Conservation (phyloP, 2,888 invertebrate species). For the Pteria penguin region DNA sequence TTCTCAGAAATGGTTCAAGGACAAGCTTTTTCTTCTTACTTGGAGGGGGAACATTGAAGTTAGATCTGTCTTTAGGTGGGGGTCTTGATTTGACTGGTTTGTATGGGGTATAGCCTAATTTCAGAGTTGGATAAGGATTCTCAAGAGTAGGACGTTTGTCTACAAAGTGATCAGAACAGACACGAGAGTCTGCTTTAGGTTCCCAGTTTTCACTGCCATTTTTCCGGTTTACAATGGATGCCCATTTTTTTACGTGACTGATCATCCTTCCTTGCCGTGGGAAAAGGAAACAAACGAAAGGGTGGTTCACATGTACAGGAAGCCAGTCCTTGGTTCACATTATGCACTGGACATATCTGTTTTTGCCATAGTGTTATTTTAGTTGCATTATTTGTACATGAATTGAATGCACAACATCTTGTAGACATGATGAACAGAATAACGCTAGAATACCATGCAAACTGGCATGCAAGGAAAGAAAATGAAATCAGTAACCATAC, state of each 20-base stretch:
- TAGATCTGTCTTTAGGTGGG: constrained; percentile 4
- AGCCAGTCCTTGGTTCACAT: background rate
- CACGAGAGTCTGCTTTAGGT: constrained; percentile 9
- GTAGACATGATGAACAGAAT: background rate
- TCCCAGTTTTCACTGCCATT: constrained; percentile 2
- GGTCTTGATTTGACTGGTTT: constrained; percentile 4
- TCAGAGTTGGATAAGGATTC: constrained; percentile 17
- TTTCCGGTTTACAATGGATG: background rate
- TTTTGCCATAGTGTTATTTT: background rate
- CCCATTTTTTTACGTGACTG: background rate
- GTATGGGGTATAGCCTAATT: constrained; percentile 2
- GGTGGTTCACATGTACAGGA: background rate
- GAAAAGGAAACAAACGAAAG: background rate
- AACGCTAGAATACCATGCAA: background rate
- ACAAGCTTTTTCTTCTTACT: background rate
- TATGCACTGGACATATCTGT: constrained; percentile 3
- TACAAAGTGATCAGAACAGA: constrained; percentile 10
- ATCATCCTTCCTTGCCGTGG: background rate
- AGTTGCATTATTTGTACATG: constrained; percentile 1
- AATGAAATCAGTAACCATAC: background rate
- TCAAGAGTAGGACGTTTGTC: constrained; percentile 3
- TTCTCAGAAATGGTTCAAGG: background rate
- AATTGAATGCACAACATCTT: background rate
- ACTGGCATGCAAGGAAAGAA: background rate
- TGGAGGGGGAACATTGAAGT: too few species aligned